phyloP scores from a whole-genome alignment of 2,113 vertebrate genomes.

The Laticauda laticaudata region DNA sequence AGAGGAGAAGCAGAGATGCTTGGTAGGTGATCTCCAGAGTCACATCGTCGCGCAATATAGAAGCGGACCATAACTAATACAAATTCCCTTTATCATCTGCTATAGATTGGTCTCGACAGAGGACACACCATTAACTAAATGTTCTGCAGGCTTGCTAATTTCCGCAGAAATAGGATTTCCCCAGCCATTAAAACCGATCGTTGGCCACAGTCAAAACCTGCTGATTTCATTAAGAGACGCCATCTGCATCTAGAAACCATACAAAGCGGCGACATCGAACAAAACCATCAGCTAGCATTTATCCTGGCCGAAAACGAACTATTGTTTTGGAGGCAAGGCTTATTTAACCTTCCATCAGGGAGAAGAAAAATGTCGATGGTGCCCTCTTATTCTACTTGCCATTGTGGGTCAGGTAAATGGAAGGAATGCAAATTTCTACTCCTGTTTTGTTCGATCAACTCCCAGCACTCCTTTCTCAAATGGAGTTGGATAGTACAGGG shows the following conservation, averaged over 20 bases:
- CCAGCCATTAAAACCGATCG: conserved; percentile 34
- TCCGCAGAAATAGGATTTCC: conserved; percentile 35
- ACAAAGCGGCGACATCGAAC: not conserved
- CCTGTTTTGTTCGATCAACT: not conserved
- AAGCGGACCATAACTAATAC: not conserved
- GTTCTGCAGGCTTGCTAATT: not conserved
- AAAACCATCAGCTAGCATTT: not conserved
- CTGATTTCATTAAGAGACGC: conserved; percentile 38
- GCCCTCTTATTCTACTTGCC: too few species aligned
- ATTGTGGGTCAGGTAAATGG: not conserved
- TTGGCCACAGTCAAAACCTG: conserved; percentile 31
- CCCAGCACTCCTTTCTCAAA: not conserved
- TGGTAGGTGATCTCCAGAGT: too few species aligned
- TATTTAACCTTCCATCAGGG: not conserved
- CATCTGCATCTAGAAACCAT: conserved; percentile 31
- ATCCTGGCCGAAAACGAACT: not conserved
- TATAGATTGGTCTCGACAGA: not conserved
- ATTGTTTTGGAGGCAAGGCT: not conserved
- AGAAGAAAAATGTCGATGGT: not conserved
- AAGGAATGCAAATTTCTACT: not conserved
- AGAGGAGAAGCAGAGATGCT: not conserved
- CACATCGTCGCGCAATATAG: not conserved
- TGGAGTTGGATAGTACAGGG: not conserved
- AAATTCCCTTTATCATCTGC: not conserved
- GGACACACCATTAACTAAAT: not conserved